phyloP scores from a whole-genome alignment of 2,113 vertebrate species.

The Ranitomeya imitator region DNA sequence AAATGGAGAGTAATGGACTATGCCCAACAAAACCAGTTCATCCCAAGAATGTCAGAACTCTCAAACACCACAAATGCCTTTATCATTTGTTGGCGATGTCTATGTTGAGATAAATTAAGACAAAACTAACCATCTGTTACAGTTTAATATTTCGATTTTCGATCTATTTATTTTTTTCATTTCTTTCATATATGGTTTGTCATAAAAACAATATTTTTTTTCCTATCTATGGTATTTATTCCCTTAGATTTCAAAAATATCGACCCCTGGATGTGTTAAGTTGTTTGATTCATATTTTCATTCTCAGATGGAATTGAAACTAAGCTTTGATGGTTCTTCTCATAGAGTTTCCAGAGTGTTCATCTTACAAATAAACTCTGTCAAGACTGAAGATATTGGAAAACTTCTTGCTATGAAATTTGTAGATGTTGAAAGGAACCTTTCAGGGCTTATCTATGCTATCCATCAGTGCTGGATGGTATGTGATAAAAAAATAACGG shows the following conservation, averaged over 20 bases:
- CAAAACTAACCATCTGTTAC: neutral
- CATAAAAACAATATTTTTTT: neutral
- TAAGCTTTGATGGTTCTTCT: slow-evolving; percentile 18
- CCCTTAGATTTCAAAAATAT: neutral
- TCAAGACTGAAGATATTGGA: slow-evolving; percentile 47
- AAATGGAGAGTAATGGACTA: neutral
- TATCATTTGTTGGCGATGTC: neutral
- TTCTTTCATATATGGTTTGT: neutral
- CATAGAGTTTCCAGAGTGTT: slow-evolving; percentile 26
- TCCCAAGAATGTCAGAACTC: neutral
- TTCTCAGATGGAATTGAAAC: slow-evolving; percentile 36
- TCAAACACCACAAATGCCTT: neutral
- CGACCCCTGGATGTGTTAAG: neutral
- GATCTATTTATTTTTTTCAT: neutral
- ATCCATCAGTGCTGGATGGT: slow-evolving; percentile 35
- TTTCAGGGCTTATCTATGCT: slow-evolving; percentile 31
- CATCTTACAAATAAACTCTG: slow-evolving; percentile 55
- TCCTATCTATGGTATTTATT: neutral
- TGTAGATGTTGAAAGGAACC: slow-evolving; percentile 37
- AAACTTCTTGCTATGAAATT: slow-evolving; percentile 32
- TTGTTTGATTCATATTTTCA: slow-evolving; percentile 11
- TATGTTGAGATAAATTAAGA: neutral
- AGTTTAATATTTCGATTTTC: neutral
- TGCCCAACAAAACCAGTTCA: neutral
- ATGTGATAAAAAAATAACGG: slow-evolving; percentile 39